Evolutionary conservation across 1,140 invertebrate genomes (phyloP).

Genomic region (Oppia nitens): DNA sequence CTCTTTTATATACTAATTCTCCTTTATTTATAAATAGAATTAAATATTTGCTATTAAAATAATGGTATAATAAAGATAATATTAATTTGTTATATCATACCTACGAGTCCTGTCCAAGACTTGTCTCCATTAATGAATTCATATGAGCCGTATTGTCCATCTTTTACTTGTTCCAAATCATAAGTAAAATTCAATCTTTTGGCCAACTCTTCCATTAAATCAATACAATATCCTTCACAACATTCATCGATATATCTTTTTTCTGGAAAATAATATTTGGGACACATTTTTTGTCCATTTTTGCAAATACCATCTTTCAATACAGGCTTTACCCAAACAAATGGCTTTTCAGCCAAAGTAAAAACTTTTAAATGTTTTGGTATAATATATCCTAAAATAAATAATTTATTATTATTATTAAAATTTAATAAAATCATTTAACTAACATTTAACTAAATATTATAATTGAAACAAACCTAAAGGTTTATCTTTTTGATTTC

Average conservation of each 20-base stretch:
- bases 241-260: slow-evolving; percentile 40
- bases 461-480: slow-evolving; percentile 30
- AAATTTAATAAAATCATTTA: not conserved
- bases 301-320: slow-evolving; percentile 33
- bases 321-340: slow-evolving; percentile 54
- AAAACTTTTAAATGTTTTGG: slow-evolving; percentile 78
- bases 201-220: slow-evolving; percentile 68
- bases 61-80: too few species aligned
- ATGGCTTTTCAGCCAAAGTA: slow-evolving; percentile 87
- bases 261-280: slow-evolving; percentile 52
- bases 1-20: slow-evolving; percentile 74
- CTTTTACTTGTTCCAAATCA: slow-evolving; percentile 70
- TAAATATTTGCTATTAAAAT: too few species aligned
- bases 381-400: slow-evolving; percentile 58
- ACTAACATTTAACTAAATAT: not conserved
- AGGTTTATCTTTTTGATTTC: slow-evolving; percentile 57
- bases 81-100: too few species aligned
- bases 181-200: slow-evolving; percentile 83
- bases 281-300: slow-evolving; percentile 58
- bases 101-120: slow-evolving; percentile 82
- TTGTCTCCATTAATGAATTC: slow-evolving; percentile 10
- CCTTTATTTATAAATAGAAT: too few species aligned
- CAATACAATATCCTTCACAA: slow-evolving; percentile 89
- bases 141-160: slow-evolving; percentile 71
- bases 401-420: too few species aligned